A percentile compares a stretch with the other conserved stretches of the same genome.
These are phyloP conservation scores for Microplitis demolitor DNA, from an alignment of 1,140 invertebrate species.

Conservation along the genomic window DNA sequence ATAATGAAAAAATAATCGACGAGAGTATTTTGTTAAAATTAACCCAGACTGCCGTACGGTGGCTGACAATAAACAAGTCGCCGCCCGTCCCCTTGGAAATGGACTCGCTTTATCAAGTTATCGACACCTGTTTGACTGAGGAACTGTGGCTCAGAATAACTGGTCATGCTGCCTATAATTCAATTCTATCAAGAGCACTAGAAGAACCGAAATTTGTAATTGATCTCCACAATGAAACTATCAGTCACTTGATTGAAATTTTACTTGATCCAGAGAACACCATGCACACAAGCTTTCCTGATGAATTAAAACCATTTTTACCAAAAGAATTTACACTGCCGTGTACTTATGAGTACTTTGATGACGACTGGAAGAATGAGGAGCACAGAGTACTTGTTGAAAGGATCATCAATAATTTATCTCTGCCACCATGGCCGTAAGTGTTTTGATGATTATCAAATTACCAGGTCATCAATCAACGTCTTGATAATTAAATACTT, in stretches of 20 bases:
- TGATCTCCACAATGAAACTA: constrained; percentile 69
- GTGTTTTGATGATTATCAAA: constrained; percentile 1
- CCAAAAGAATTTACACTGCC: constrained; percentile 48
- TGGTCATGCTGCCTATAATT: constrained; percentile 59
- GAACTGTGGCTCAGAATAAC: constrained; percentile 70
- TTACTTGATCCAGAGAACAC: constrained; percentile 62
- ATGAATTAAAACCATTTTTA: constrained; percentile 61
- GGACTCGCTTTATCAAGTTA: constrained; percentile 64
- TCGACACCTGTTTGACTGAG: constrained; percentile 65
- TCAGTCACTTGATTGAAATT: constrained; percentile 66
- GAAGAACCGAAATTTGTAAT: constrained; percentile 66
- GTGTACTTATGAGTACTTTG: constrained; percentile 64
- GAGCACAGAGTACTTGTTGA: constrained; percentile 46
- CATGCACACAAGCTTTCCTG: constrained; percentile 60
- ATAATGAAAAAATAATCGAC: constrained; percentile 53
- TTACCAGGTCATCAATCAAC: no score
- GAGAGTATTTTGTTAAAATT: constrained; percentile 57
- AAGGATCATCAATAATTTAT: constrained; percentile 39
- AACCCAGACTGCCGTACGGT: constrained; percentile 63
- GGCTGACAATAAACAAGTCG: constrained; percentile 65
- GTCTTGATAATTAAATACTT: background rate
- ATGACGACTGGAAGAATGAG: constrained; percentile 59
- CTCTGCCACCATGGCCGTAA: constrained; percentile 54
- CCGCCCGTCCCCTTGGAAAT: constrained; percentile 64
- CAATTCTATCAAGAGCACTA: constrained; percentile 56